Evolutionary conservation across 2,113 vertebrate genomes (phyloP).

Genomic region (Pyxicephalus adspersus): DNA sequence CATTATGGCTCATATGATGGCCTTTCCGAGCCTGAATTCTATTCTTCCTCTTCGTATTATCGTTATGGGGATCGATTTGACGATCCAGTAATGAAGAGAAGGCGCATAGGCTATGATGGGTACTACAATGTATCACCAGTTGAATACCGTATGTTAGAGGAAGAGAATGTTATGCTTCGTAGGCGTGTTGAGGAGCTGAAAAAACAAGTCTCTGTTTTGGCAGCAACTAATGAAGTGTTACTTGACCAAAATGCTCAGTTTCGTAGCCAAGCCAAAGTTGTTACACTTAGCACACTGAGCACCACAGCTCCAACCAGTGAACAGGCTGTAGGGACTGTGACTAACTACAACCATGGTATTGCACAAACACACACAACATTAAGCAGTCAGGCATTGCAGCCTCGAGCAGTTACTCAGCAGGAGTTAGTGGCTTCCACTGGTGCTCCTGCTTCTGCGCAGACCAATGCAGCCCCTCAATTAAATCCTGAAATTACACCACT

Average conservation of each 20-base stretch:
- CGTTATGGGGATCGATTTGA: slow-evolving; percentile 73
- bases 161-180: slow-evolving; percentile 90
- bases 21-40: slow-evolving; percentile 77
- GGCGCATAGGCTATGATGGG: slow-evolving; percentile 76
- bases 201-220: slow-evolving; percentile 92
- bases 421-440: slow-evolving; percentile 86
- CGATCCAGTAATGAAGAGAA: slow-evolving; percentile 85
- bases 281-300: slow-evolving; percentile 78
- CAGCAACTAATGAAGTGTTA: slow-evolving; percentile 95
- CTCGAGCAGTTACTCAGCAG: slow-evolving; percentile 88
- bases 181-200: slow-evolving; percentile 94
- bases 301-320: slow-evolving; percentile 86
- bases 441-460: slow-evolving; percentile 78
- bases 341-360: slow-evolving; percentile 95
- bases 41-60: slow-evolving; percentile 12
- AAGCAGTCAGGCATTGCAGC: slow-evolving; percentile 93
- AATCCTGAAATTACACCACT: slow-evolving; percentile 92
- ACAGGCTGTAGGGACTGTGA: slow-evolving; percentile 88
- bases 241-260: slow-evolving; percentile 97
- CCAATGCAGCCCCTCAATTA: slow-evolving; percentile 82
- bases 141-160: slow-evolving; percentile 91
- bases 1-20: slow-evolving; percentile 76
- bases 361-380: slow-evolving; percentile 97
- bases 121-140: slow-evolving; percentile 81
- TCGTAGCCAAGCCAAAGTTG: slow-evolving; percentile 93